Conservation (phyloP, 2,113 vertebrate species). For the Marmota monax region DNA sequence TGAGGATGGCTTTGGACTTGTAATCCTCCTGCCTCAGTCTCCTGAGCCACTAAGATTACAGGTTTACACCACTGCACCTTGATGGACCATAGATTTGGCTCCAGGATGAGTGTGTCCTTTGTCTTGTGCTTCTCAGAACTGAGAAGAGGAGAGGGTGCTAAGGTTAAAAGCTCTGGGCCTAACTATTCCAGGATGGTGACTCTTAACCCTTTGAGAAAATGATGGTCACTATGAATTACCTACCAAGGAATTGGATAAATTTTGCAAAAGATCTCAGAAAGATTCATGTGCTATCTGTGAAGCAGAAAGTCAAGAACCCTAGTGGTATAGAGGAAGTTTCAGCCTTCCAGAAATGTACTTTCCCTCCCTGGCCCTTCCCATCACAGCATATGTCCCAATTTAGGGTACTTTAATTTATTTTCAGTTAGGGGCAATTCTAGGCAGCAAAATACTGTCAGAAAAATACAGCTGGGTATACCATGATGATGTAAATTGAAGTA, state of each 20-base stretch:
- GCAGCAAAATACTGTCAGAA: not conserved
- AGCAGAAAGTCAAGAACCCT: not conserved
- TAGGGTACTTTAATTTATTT: not conserved
- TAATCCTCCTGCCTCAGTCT: too few species aligned
- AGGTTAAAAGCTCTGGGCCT: not conserved
- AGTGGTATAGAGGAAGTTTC: not conserved
- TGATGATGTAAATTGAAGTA: not conserved
- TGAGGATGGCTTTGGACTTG: too few species aligned
- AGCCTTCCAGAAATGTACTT: not conserved
- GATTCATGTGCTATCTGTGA: too few species aligned
- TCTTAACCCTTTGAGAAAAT: not conserved
- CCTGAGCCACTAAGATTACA: too few species aligned
- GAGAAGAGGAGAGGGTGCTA: not conserved
- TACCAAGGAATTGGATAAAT: not conserved
- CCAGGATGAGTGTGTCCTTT: not conserved
- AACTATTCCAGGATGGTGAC: not conserved
- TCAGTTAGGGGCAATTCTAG: not conserved
- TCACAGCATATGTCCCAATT: not conserved
- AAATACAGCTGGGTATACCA: not conserved
- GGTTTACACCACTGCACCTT: too few species aligned
- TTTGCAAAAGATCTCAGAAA: slow-evolving; percentile 1
- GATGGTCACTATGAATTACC: not conserved
- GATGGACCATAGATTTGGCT: not conserved
- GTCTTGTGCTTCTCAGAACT: not conserved
- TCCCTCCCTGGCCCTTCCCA: not conserved